A percentile compares a stretch with the other conserved stretches of the same genome.
phyloP scores from a whole-genome alignment of 2,888 invertebrate genomes.

The Dastarcus helophoroides region DNA sequence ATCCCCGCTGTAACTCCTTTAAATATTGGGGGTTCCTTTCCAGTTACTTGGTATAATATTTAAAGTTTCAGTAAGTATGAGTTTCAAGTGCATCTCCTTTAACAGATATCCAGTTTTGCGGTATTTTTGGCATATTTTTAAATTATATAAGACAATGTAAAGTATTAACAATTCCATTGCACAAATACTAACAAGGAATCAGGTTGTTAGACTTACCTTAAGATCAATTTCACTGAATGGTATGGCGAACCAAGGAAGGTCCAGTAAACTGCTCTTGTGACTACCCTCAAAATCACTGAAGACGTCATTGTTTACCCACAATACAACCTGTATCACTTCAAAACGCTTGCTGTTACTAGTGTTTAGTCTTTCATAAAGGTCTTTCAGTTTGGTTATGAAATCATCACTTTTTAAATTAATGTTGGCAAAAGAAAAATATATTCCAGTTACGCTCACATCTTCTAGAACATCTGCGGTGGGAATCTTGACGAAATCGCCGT shows the following conservation, averaged over 20 bases:
- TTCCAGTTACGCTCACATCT: constrained; percentile 46
- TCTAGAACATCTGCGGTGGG: constrained; percentile 41
- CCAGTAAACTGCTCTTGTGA: constrained; percentile 49
- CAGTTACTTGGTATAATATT: no score
- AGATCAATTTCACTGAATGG: constrained; percentile 59
- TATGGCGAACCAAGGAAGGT: constrained; percentile 60
- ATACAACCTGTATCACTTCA: constrained; percentile 55
- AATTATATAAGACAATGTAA: no score
- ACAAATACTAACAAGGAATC: no score
- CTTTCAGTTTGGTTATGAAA: constrained; percentile 50
- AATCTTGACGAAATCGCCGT: constrained; percentile 39
- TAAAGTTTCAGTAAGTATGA: no score
- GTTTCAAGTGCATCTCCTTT: no score
- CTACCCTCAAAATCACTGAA: constrained; percentile 54
- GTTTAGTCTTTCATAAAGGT: constrained; percentile 41
- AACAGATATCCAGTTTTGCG: no score
- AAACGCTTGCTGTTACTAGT: constrained; percentile 36
- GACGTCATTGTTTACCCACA: constrained; percentile 55
- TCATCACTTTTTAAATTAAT: constrained; percentile 57
- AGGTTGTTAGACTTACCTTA: constrained; percentile 49
- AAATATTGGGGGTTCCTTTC: no score
- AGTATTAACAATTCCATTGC: no score
- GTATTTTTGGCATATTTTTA: no score
- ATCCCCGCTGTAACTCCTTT: no score
- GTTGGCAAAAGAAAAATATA: constrained; percentile 62